phyloP scores from a whole-genome alignment of 2,797 vertebrate genomes.

The Sciaenops ocellatus region DNA sequence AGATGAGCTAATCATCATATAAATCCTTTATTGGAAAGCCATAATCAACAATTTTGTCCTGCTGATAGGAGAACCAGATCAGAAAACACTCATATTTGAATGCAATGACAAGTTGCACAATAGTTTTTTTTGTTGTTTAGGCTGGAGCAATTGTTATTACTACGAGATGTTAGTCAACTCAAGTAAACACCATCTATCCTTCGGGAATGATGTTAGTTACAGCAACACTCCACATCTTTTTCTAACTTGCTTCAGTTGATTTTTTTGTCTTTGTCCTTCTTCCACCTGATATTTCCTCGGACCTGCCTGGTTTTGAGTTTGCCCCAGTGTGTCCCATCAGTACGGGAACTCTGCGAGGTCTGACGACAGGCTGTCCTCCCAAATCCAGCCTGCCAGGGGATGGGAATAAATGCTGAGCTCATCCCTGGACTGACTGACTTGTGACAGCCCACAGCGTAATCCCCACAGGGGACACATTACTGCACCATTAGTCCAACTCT shows the following conservation, averaged over 20 bases:
- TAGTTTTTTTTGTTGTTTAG: constrained; percentile 3
- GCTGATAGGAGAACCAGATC: not conserved
- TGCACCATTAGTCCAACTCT: constrained; percentile 63
- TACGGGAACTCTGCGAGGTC: constrained; percentile 60
- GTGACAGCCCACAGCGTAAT: constrained; percentile 66
- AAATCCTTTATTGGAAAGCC: not conserved
- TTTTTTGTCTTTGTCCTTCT: constrained; percentile 12
- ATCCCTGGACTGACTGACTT: constrained; percentile 64
- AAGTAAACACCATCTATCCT: not conserved
- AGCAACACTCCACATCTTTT: not conserved
- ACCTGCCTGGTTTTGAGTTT: constrained; percentile 10
- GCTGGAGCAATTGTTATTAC: not conserved
- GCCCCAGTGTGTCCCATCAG: constrained; percentile 38
- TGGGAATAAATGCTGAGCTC: constrained; percentile 83
- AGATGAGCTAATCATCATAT: not conserved
- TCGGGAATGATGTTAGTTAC: not conserved
- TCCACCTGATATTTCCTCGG: constrained; percentile 23
- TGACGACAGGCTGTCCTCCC: constrained; percentile 56
- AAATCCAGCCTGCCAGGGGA: constrained; percentile 48
- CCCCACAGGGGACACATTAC: constrained; percentile 65
- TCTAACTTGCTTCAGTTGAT: not conserved
- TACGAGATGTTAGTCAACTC: not conserved
- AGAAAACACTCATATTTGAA: not conserved
- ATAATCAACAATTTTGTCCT: not conserved
- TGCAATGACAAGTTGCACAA: not conserved